Evolutionary conservation across 2,113 vertebrate genomes (phyloP).

Genomic region (Empidonax alnorum): DNA sequence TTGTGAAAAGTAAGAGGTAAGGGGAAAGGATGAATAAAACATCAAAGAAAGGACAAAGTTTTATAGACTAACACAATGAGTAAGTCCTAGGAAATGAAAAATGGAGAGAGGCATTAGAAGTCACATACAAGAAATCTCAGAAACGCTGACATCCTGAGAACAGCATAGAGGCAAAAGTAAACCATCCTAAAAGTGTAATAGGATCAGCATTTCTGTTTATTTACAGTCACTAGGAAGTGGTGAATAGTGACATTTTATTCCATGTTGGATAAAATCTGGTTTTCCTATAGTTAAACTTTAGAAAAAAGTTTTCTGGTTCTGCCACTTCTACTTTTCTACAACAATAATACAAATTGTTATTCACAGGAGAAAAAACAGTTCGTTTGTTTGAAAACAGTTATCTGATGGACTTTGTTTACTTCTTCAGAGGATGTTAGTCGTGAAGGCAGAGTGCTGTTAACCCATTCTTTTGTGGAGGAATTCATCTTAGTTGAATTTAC

Average conservation of each 20-base stretch:
- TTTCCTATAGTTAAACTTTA: neutral
- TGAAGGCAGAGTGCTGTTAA: conserved; percentile 24
- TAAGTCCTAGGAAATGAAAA: neutral
- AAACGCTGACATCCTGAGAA: neutral
- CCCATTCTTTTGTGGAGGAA: neutral
- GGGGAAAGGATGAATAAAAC: neutral
- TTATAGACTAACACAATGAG: neutral
- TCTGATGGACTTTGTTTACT: conserved; percentile 43
- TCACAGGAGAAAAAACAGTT: conserved; percentile 7
- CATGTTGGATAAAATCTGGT: neutral
- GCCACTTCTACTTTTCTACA: neutral
- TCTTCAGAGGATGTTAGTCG: neutral
- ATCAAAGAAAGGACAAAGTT: neutral
- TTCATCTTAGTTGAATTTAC: neutral
- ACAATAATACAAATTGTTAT: neutral
- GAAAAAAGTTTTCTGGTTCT: neutral
- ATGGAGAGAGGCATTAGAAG: neutral
- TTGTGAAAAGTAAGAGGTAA: neutral
- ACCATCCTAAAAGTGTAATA: neutral
- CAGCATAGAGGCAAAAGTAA: neutral
- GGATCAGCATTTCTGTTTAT: neutral
- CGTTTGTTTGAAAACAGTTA: neutral
- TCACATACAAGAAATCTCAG: neutral
- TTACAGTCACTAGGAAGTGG: neutral
- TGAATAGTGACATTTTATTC: neutral